phyloP scores from a whole-genome alignment of 2,113 vertebrate species.

The Ellobius talpinus region DNA sequence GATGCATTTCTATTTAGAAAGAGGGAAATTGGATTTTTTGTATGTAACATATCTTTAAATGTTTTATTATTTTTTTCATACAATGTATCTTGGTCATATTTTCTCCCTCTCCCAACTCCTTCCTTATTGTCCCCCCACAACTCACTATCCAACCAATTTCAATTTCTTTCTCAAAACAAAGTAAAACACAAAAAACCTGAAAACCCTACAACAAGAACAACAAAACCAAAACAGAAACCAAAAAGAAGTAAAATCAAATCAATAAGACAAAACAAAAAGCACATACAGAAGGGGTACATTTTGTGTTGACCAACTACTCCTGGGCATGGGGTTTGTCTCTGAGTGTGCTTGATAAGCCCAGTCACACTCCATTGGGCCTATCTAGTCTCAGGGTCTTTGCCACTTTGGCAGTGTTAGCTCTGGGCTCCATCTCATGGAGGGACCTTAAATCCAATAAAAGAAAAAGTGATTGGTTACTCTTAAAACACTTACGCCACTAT shows the following conservation, averaged over 20 bases:
- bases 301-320: background rate
- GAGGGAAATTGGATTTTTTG: background rate
- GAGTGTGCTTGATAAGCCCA: background rate
- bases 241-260: background rate
- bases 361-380: background rate
- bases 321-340: too few species aligned
- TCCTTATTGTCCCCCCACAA: background rate
- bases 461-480: background rate
- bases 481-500: background rate
- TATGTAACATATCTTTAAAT: background rate
- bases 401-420: background rate
- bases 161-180: background rate
- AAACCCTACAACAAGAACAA: background rate
- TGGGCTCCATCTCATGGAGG: background rate
- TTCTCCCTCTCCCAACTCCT: background rate
- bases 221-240: background rate
- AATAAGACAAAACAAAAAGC: background rate
- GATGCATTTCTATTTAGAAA: constrained; percentile 5
- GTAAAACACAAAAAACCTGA: too few species aligned
- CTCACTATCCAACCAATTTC: background rate
- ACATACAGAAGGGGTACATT: background rate
- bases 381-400: background rate
- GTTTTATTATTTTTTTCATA: too few species aligned
- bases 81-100: background rate
- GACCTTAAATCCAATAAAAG: background rate